A percentile compares a stretch with the other conserved stretches of the same genome.
These are phyloP conservation scores for Venusia cambrica DNA, from an alignment of 2,888 invertebrate species.

Conservation along the genomic window DNA sequence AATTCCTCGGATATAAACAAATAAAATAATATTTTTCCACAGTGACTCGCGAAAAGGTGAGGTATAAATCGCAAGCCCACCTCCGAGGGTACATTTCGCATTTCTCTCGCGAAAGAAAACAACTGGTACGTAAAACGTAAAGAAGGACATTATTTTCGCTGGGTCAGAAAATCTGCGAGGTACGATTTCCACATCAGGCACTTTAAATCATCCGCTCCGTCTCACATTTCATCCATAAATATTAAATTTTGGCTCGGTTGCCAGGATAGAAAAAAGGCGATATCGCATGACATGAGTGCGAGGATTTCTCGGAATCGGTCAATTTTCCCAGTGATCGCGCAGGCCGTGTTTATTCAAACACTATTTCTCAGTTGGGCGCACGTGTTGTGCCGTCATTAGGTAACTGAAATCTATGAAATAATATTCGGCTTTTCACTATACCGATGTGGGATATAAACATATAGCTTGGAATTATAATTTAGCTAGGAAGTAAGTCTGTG, in stretches of 20 bases:
- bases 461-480: slow-evolving; percentile 2
- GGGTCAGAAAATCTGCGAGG: slow-evolving; percentile 78
- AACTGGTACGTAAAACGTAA: slow-evolving; percentile 75
- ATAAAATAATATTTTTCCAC: slow-evolving; percentile 70
- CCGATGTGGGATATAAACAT: too few species aligned
- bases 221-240: slow-evolving; percentile 80
- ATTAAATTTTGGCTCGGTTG: slow-evolving; percentile 74
- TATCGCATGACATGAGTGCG: slow-evolving; percentile 69
- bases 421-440: too few species aligned
- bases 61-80: slow-evolving; percentile 70
- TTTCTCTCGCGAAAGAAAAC: slow-evolving; percentile 70
- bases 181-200: slow-evolving; percentile 78
- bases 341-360: slow-evolving; percentile 75
- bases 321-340: slow-evolving; percentile 75
- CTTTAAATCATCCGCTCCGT: slow-evolving; percentile 78
- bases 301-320: slow-evolving; percentile 76
- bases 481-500: too few species aligned
- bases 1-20: slow-evolving; percentile 74
- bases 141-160: slow-evolving; percentile 74
- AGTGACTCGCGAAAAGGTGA: slow-evolving; percentile 61
- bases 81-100: slow-evolving; percentile 64
- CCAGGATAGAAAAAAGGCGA: slow-evolving; percentile 69
- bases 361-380: slow-evolving; percentile 70
- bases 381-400: slow-evolving; percentile 50
- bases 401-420: slow-evolving; percentile 30